Evolutionary conservation across 2,888 invertebrate genomes (phyloP).

Genomic region (Arctia plantaginis): DNA sequence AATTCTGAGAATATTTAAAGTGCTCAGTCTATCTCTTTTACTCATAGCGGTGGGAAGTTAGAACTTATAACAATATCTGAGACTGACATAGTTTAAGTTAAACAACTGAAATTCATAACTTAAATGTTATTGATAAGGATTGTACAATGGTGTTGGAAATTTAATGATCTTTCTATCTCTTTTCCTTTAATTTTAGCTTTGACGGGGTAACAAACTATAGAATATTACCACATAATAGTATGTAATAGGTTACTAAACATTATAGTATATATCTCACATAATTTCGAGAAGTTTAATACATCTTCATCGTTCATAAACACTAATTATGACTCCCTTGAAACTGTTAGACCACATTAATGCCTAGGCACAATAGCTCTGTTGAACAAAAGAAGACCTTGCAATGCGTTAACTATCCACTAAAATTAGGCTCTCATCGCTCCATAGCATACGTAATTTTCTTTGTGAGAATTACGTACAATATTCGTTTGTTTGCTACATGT

Average conservation of each 20-base stretch:
- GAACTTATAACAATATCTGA: neutral
- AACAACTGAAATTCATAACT: no score
- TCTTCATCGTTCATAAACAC: slow-evolving; percentile 20
- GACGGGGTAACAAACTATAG: neutral
- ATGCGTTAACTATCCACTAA: slow-evolving; percentile 70
- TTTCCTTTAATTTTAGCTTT: neutral
- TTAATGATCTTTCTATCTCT: neutral
- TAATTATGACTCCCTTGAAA: slow-evolving; percentile 63
- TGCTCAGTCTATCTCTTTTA: neutral
- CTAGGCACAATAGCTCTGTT: slow-evolving; percentile 52
- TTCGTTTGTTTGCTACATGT: slow-evolving; percentile 11
- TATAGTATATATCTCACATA: neutral
- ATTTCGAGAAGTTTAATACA: slow-evolving; percentile 4
- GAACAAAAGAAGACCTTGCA: slow-evolving; percentile 78
- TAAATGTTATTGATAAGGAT: no score
- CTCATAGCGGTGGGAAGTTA: neutral
- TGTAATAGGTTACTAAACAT: neutral
- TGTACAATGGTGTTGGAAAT: neutral
- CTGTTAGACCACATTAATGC: slow-evolving; percentile 60
- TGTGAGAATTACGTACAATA: slow-evolving; percentile 53
- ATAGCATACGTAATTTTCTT: slow-evolving; percentile 70
- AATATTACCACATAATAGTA: neutral
- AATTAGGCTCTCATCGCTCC: slow-evolving; percentile 66
- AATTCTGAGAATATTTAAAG: neutral
- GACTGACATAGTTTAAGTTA: neutral